phyloP scores from a whole-genome alignment of 1,140 invertebrate species.

The Contarinia nasturtii region DNA sequence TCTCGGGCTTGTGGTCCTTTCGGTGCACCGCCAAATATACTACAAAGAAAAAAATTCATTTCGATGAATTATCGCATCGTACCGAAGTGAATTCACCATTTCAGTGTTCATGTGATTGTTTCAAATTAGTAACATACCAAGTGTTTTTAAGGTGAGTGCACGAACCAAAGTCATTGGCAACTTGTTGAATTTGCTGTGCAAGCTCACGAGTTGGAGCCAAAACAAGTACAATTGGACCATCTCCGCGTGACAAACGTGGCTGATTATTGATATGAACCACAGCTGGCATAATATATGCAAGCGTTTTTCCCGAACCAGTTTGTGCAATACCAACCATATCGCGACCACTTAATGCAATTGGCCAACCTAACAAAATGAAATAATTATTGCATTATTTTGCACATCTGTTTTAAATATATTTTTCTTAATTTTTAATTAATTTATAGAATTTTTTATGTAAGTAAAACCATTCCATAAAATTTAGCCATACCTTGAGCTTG shows the following conservation, averaged over 20 bases:
- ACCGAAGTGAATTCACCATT: too few relatives aligned
- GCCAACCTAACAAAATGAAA: constrained; percentile 38
- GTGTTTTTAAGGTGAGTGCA: constrained; percentile 72
- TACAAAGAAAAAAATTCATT: too few relatives aligned
- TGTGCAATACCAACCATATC: constrained; percentile 93
- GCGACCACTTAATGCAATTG: constrained; percentile 75
- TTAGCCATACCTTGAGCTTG: constrained; percentile 44
- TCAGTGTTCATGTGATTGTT: too few relatives aligned
- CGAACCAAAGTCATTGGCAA: constrained; percentile 78
- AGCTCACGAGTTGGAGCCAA: constrained; percentile 88
- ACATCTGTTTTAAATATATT: too few relatives aligned
- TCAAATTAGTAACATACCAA: too few relatives aligned
- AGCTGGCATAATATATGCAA: constrained; percentile 63
- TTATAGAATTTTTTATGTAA: too few relatives aligned
- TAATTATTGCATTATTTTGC: too few relatives aligned
- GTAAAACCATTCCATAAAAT: too few relatives aligned
- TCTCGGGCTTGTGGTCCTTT: constrained; percentile 68
- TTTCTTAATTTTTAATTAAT: too few relatives aligned
- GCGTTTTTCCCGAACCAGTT: constrained; percentile 84
- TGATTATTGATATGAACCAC: constrained; percentile 91
- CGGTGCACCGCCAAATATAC: constrained; percentile 88
- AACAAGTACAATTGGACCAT: constrained; percentile 82
- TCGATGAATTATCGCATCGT: too few relatives aligned
- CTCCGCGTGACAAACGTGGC: constrained; percentile 56
- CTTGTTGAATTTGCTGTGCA: constrained; percentile 93